Conservation (phyloP, 2,797 vertebrate species). For the Sebastes diaconus region DNA sequence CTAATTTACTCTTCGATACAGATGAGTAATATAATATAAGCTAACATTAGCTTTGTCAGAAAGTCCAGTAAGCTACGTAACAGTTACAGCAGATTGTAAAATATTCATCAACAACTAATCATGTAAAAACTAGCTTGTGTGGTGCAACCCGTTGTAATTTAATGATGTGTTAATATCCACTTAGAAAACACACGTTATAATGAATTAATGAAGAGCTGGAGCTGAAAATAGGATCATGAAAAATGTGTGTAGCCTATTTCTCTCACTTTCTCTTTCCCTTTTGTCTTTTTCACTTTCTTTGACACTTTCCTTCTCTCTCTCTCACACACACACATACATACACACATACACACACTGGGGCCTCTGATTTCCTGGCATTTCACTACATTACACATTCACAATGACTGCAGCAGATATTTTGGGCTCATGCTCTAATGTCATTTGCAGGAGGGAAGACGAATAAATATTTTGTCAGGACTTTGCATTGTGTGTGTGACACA, state of each 20-base stretch:
- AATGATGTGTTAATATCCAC: background rate
- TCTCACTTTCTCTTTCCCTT: background rate
- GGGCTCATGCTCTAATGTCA: constrained; percentile 44
- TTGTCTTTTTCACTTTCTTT: background rate
- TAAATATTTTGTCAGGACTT: constrained; percentile 56
- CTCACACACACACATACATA: background rate
- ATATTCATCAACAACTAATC: background rate
- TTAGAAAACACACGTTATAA: background rate
- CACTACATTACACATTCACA: constrained; percentile 49
- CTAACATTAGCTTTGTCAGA: background rate
- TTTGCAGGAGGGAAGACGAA: constrained; percentile 56
- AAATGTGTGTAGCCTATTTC: background rate
- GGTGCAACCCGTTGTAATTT: background rate
- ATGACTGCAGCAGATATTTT: constrained; percentile 58
- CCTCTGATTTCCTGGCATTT: constrained; percentile 68
- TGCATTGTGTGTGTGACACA: constrained; percentile 56
- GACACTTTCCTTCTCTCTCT: background rate
- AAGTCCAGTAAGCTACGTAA: background rate
- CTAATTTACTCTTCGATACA: background rate
- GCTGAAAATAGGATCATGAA: background rate
- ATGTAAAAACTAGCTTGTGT: background rate
- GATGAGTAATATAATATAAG: background rate
- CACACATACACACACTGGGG: background rate
- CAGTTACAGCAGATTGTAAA: background rate
- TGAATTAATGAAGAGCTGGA: background rate